These are phyloP conservation scores for Paracanthobrama guichenoti DNA, from an alignment of 2,113 vertebrate genomes.

Conservation along the genomic window DNA sequence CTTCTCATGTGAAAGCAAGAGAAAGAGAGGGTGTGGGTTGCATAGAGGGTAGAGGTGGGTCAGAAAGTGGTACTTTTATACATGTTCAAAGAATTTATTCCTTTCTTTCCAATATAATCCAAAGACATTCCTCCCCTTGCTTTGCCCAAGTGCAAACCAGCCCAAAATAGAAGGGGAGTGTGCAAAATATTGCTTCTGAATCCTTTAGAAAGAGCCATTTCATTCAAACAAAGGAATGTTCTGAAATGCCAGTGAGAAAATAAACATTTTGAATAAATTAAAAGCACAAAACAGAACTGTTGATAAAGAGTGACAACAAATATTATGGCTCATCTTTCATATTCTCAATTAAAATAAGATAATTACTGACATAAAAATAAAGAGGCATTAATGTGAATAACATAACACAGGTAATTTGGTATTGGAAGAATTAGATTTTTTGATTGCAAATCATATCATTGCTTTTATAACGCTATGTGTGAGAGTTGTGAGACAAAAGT, in stretches of 20 bases:
- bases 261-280: not conserved
- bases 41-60: constrained; percentile 26
- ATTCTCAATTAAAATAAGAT: not conserved
- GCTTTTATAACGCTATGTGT: not conserved
- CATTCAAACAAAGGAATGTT: constrained; percentile 41
- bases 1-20: constrained; percentile 20
- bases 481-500: not conserved
- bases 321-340: not conserved
- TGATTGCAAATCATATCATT: not conserved
- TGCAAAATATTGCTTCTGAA: constrained; percentile 45
- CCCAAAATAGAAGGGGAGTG: constrained; percentile 46
- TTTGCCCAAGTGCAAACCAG: constrained; percentile 28
- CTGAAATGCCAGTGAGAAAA: not conserved
- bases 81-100: constrained; percentile 25
- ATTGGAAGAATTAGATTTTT: too few species aligned
- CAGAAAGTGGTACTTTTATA: constrained; percentile 32
- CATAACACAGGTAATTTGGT: too few species aligned
- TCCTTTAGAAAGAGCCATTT: constrained; percentile 25
- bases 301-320: not conserved
- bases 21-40: not conserved
- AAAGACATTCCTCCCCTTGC: constrained; percentile 28
- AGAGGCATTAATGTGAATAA: too few species aligned
- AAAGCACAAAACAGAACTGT: not conserved
- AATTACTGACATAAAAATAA: not conserved
- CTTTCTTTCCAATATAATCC: constrained; percentile 34